phyloP scores from a whole-genome alignment of 2,113 vertebrate species.

The Corydoras sp. region DNA sequence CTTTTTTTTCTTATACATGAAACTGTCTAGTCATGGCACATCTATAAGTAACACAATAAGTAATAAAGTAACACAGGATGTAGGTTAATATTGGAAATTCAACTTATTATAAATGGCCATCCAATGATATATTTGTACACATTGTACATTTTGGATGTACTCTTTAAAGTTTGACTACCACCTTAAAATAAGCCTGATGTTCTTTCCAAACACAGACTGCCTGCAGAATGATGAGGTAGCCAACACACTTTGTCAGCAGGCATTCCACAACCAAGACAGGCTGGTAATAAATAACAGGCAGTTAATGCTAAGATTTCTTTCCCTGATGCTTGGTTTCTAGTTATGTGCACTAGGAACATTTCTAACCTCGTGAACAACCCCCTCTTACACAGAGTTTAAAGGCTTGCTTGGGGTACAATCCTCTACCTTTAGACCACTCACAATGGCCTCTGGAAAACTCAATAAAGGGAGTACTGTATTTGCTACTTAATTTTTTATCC shows the following conservation, averaged over 20 bases:
- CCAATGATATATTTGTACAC: not conserved
- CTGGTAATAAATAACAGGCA: slow-evolving; percentile 32
- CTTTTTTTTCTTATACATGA: too few relatives aligned
- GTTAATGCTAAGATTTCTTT: slow-evolving; percentile 1
- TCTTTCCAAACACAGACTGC: slow-evolving; percentile 2
- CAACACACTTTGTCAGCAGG: slow-evolving; percentile 20
- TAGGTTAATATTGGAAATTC: too few relatives aligned
- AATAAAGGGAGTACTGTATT: too few relatives aligned
- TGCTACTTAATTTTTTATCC: too few relatives aligned
- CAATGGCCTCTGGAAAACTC: not conserved
- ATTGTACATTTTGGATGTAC: not conserved
- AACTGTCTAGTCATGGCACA: too few relatives aligned
- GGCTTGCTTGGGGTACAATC: slow-evolving; percentile 24
- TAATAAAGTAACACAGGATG: too few relatives aligned
- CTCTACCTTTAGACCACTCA: slow-evolving; percentile 4
- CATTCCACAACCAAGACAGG: slow-evolving; percentile 15
- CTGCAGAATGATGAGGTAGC: slow-evolving; percentile 11
- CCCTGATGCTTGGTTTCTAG: slow-evolving; percentile 1
- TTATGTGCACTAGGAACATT: slow-evolving; percentile 41
- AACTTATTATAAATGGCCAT: too few relatives aligned
- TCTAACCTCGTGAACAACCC: slow-evolving; percentile 44
- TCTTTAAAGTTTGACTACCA: not conserved
- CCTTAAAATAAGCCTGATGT: slow-evolving; percentile 20
- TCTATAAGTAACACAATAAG: too few relatives aligned
- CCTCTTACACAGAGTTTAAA: slow-evolving; percentile 30